Conservation (phyloP, 2,113 vertebrate genomes). For the Eulemur macaco region DNA sequence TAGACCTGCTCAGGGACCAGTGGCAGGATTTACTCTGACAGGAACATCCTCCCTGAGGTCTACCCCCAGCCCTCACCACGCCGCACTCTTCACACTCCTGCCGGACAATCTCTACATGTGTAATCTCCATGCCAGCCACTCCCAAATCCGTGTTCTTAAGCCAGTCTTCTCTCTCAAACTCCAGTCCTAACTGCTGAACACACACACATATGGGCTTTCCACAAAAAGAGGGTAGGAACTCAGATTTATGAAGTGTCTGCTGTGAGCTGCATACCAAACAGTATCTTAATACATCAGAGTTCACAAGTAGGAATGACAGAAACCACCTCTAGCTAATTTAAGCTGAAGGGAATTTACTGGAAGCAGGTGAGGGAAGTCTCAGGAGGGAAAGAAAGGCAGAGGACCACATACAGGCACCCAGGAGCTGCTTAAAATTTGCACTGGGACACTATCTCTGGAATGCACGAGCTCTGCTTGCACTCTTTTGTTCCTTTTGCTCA, state of each 20-base stretch:
- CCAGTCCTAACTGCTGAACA: not conserved
- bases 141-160: not conserved
- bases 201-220: not conserved
- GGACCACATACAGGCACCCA: not conserved
- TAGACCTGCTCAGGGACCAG: not conserved
- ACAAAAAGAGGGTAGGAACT: not conserved
- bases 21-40: not conserved
- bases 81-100: not conserved
- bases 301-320: not conserved
- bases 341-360: not conserved
- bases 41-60: not conserved
- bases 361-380: too few relatives aligned
- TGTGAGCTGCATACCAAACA: not conserved
- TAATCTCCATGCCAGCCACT: not conserved
- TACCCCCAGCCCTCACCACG: too few relatives aligned
- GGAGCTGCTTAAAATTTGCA: too few relatives aligned
- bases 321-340: not conserved
- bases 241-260: not conserved
- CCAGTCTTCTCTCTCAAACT: not conserved
- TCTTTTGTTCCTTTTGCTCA: not conserved
- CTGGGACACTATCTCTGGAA: not conserved
- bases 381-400: not conserved
- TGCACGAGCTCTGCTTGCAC: not conserved
- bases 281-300: not conserved
- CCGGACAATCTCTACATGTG: not conserved